Evolutionary conservation across 2,888 invertebrate species (phyloP).

Genomic region (Diplolepis rosae): DNA sequence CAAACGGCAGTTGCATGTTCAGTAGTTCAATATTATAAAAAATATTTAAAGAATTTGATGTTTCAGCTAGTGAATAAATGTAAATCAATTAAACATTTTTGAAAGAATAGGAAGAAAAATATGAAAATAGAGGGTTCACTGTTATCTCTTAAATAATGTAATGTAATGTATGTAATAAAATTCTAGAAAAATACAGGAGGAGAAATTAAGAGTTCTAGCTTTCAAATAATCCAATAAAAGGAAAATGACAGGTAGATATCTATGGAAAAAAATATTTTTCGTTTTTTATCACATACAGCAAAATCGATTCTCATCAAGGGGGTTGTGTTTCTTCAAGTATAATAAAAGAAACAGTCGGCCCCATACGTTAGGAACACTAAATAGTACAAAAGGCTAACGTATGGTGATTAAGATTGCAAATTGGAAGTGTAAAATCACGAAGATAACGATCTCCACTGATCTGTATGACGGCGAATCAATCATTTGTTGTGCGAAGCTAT

Average conservation of each 20-base stretch:
- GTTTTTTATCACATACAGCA: not conserved
- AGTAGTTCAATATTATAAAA: too few species aligned
- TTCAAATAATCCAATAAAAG: not conserved
- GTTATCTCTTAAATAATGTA: too few species aligned
- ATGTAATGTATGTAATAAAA: too few species aligned
- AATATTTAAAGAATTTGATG: too few species aligned
- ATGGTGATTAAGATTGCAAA: not conserved
- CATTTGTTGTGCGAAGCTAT: not conserved
- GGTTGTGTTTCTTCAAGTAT: not conserved
- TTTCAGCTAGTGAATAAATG: too few species aligned
- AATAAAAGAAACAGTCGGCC: not conserved
- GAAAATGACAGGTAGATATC: not conserved
- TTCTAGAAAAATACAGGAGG: too few species aligned
- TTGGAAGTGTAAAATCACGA: not conserved
- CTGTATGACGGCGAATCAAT: not conserved
- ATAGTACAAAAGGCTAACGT: not conserved
- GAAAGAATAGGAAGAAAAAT: too few species aligned
- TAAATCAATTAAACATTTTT: too few species aligned
- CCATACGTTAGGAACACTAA: not conserved
- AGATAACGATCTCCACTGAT: not conserved
- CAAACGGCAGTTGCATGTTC: too few species aligned
- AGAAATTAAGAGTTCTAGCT: not conserved
- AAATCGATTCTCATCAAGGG: conserved; percentile 17
- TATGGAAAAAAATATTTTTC: conserved; percentile 9
- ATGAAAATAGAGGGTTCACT: too few species aligned